These are phyloP conservation scores for Amaurobius ferox DNA, from an alignment of 2,888 invertebrate species.

Conservation along the genomic window DNA sequence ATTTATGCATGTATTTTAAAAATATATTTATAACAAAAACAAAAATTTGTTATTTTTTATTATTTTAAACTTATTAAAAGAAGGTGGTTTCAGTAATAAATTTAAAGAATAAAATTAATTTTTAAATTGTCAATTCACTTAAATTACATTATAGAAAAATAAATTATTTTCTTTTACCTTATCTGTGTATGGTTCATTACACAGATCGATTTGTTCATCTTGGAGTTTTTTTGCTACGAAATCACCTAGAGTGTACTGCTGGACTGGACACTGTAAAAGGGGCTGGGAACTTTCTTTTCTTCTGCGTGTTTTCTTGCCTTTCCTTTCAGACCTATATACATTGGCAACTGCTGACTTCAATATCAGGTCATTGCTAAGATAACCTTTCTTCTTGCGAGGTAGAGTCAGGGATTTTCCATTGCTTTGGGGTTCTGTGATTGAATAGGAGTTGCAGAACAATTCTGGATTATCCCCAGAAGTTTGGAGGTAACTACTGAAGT, in stretches of 20 bases:
- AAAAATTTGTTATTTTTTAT: no score
- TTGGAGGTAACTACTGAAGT: constrained; percentile 44
- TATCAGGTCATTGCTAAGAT: constrained; percentile 30
- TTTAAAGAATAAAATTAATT: no score
- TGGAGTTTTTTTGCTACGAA: constrained; percentile 76
- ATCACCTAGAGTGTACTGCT: constrained; percentile 57
- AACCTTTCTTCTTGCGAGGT: constrained; percentile 51
- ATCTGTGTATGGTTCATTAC: constrained; percentile 77
- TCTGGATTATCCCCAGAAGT: neutral
- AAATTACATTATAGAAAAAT: no score
- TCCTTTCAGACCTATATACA: constrained; percentile 51
- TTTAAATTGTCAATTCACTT: no score
- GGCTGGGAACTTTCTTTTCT: constrained; percentile 42
- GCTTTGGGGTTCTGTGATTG: neutral
- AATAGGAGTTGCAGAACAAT: constrained; percentile 13
- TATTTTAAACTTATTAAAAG: no score
- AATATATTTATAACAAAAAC: no score
- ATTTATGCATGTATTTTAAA: no score
- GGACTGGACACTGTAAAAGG: constrained; percentile 39
- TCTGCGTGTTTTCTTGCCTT: constrained; percentile 44
- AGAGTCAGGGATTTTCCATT: constrained; percentile 40
- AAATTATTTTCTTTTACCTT: constrained; percentile 73
- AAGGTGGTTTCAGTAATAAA: no score
- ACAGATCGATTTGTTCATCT: constrained; percentile 77
- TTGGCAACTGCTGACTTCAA: constrained; percentile 24